A percentile compares a stretch with the other conserved stretches of the same genome.
Evolutionary conservation across 2,113 vertebrate genomes (phyloP).

Genomic region (Catharus bicknelli): DNA sequence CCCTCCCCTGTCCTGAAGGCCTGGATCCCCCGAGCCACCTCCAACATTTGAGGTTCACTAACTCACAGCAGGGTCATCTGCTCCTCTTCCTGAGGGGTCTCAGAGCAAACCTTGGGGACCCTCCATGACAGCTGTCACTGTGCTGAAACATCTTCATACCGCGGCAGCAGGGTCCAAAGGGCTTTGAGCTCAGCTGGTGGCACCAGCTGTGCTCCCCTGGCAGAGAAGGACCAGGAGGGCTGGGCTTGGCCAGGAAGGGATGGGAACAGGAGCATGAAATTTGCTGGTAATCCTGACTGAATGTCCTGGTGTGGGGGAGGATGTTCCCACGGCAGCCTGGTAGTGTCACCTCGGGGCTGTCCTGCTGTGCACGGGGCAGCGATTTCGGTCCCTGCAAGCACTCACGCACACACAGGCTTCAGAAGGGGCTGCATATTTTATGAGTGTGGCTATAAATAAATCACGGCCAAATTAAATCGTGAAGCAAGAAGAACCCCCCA

Average conservation of each 20-base stretch:
- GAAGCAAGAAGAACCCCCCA: neutral
- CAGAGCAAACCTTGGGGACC: neutral
- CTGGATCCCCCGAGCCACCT: no score
- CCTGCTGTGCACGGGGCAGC: accelerated
- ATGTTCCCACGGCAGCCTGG: neutral
- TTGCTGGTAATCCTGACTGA: no score
- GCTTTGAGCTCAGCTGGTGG: neutral
- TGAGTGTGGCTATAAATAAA: neutral
- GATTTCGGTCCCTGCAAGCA: accelerated
- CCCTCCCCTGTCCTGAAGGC: neutral
- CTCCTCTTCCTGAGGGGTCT: neutral
- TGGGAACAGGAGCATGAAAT: neutral
- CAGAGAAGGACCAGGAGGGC: neutral
- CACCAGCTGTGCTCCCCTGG: accelerated
- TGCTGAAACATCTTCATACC: accelerated
- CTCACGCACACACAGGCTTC: neutral
- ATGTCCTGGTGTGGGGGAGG: accelerated
- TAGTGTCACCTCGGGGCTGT: neutral
- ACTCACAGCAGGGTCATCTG: neutral
- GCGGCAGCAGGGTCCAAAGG: accelerated
- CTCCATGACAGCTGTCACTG: accelerated
- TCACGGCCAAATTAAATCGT: neutral
- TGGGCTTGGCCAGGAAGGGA: neutral
- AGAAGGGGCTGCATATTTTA: neutral
- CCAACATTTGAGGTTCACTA: accelerated